phyloP scores from a whole-genome alignment of 1,140 invertebrate genomes.

The Lasioglossum baleicum region DNA sequence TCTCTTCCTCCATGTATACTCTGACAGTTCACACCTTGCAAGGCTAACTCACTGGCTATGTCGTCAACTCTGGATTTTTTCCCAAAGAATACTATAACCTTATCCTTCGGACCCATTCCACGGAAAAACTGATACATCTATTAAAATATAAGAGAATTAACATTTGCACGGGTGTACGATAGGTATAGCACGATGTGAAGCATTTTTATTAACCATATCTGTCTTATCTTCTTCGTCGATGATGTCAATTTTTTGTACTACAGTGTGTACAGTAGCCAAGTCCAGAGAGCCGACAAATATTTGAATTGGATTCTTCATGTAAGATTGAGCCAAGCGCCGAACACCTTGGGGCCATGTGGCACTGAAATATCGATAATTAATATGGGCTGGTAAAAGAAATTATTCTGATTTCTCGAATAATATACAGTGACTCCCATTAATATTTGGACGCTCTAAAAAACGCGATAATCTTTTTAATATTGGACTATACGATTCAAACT shows the following conservation, averaged over 20 bases:
- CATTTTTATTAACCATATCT: conserved; percentile 75
- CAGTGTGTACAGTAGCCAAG: conserved; percentile 90
- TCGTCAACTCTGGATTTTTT: conserved; percentile 90
- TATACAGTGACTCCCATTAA: no score
- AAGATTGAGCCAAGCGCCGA: conserved; percentile 88
- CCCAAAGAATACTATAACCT: conserved; percentile 93
- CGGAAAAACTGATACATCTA: conserved; percentile 82
- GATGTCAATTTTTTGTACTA: conserved; percentile 88
- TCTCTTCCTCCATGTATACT: conserved; percentile 95
- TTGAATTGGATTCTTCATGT: conserved; percentile 93
- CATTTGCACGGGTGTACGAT: not conserved
- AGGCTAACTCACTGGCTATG: conserved; percentile 87
- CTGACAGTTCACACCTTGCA: conserved; percentile 85
- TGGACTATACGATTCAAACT: no score
- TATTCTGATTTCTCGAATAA: conserved; percentile 7
- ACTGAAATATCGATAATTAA: conserved; percentile 74
- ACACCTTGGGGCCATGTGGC: conserved; percentile 95
- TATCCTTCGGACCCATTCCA: conserved; percentile 86
- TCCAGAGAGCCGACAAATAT: conserved; percentile 94
- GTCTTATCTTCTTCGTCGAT: conserved; percentile 88
- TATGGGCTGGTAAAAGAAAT: conserved; percentile 1
- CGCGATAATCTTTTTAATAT: no score
- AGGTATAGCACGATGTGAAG: conserved; percentile 2
- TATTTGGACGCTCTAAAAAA: no score
- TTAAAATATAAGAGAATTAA: conserved; percentile 49